Evolutionary conservation across 1,140 invertebrate species (phyloP), one percentile per base, ranked within the genome.

Genomic region (Drosophila micromelanica): DNA sequence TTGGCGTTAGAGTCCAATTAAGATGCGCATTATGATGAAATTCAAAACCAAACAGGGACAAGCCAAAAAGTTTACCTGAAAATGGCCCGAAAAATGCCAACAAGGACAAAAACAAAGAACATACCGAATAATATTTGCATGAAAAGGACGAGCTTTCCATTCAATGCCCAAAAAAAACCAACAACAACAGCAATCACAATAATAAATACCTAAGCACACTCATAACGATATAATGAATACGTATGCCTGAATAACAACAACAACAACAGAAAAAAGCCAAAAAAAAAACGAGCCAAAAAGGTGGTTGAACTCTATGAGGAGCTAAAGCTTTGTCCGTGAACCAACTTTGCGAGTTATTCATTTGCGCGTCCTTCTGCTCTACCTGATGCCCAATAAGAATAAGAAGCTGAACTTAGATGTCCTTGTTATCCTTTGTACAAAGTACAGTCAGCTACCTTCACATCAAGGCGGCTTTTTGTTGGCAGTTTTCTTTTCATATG

Each of bases 91-190:
- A 68, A 68, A 60, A 59, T 73, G 55, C 48, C 63, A 60, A n/a
- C n/a, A 57, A 43, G 63, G 55, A 73, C 62, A 69, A 60, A 51
- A 46, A 51, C 54, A 56, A 52, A 74, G 72, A 46, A 32, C 17
- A 79, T 13, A 55, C 49, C 69, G 59, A 73, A 63, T 54, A 63
- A 59, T 20, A 62, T 76, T 85, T 76, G 67, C 67, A 77, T 82
- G 46, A 86, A 85, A 85, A 86, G 80, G 80, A 85, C 78, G 80
- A 85, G 73, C 64, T 87, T 86, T 86, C 54, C 56, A 69, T 68
- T 68, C 27, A 69, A 48, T 69, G 59, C 63, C 64, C 30, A 45
- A 65, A 48, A 38, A 23, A 32, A 30, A 40, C 57, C 51, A 67
- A 13, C 32, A 35, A 35, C 32, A 13, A 60, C 23, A 40, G 7